Percentiles rank a stretch among this genome's conserved stretches.
Evolutionary conservation across 1,140 invertebrate species (phyloP).

Genomic region (Tetramorium parvispinum): DNA sequence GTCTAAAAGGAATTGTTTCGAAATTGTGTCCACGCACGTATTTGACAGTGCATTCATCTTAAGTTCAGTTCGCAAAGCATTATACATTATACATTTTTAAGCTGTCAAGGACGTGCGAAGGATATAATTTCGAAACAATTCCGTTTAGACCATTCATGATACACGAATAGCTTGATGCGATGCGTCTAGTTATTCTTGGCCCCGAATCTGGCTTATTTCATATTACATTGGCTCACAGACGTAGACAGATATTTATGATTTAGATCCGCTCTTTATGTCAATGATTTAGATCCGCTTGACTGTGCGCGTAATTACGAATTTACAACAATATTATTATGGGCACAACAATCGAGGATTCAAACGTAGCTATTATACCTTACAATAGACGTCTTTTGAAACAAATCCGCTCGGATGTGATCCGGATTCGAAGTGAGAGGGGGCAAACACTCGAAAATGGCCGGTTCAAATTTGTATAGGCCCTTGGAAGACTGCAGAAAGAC

Average conservation of each 20-base stretch:
- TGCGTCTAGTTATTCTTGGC: too few relatives aligned
- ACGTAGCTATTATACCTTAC: neutral
- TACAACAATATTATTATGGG: neutral
- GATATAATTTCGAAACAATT: too few relatives aligned
- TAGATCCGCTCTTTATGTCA: neutral
- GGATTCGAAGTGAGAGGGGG: constrained; percentile 15
- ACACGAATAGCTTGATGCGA: too few relatives aligned
- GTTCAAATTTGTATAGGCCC: constrained; percentile 38
- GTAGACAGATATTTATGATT: neutral
- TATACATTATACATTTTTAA: too few relatives aligned
- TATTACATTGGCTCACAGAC: too few relatives aligned
- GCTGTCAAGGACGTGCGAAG: too few relatives aligned
- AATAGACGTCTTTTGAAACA: neutral
- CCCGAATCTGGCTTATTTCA: too few relatives aligned
- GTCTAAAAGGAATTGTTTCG: too few relatives aligned
- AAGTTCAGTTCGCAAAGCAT: too few relatives aligned
- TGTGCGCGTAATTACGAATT: neutral
- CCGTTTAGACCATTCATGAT: too few relatives aligned
- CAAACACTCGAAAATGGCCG: constrained; percentile 24
- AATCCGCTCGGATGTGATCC: constrained; percentile 11
- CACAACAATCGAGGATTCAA: neutral
- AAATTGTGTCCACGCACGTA: too few relatives aligned
- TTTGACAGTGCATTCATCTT: too few relatives aligned
- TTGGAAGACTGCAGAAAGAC: constrained; percentile 3
- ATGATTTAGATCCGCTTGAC: neutral